A percentile compares a stretch with the other conserved stretches of the same genome.
Conservation (phyloP, 2,113 vertebrate genomes). For the Chloropsis cyanopogon region DNA sequence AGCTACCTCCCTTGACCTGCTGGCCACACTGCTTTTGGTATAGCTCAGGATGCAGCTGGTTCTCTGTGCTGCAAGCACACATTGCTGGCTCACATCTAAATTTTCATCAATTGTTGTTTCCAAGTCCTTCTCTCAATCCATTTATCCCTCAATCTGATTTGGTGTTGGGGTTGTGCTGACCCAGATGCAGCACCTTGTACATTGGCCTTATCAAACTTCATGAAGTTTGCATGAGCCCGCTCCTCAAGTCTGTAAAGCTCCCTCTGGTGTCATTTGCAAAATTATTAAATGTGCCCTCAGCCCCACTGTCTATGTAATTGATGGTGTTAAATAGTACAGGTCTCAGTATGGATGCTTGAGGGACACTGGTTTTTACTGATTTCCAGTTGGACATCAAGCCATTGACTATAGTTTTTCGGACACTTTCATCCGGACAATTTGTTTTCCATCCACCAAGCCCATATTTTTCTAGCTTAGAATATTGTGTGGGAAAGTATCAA, state of each 20-base stretch:
- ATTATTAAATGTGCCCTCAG: neutral
- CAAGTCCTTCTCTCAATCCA: neutral
- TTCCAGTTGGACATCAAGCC: neutral
- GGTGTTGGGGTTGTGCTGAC: rapidly evolving
- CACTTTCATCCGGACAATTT: neutral
- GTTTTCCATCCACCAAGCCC: neutral
- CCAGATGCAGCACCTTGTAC: neutral
- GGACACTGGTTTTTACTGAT: neutral
- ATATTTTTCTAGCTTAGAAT: neutral
- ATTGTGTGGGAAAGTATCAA: neutral
- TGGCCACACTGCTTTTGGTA: neutral
- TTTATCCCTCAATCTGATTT: neutral
- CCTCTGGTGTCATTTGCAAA: neutral
- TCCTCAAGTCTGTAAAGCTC: neutral
- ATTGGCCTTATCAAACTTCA: neutral
- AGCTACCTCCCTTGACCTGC: neutral
- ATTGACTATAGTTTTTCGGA: rapidly evolving
- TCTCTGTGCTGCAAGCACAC: neutral
- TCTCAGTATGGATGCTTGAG: neutral
- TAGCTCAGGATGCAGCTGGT: neutral
- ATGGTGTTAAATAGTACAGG: neutral
- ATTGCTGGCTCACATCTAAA: neutral
- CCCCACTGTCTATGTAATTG: neutral
- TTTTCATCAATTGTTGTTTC: neutral
- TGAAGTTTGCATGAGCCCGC: neutral